phyloP scores from a whole-genome alignment of 2,888 invertebrate species.

The Xylocampa areola region DNA sequence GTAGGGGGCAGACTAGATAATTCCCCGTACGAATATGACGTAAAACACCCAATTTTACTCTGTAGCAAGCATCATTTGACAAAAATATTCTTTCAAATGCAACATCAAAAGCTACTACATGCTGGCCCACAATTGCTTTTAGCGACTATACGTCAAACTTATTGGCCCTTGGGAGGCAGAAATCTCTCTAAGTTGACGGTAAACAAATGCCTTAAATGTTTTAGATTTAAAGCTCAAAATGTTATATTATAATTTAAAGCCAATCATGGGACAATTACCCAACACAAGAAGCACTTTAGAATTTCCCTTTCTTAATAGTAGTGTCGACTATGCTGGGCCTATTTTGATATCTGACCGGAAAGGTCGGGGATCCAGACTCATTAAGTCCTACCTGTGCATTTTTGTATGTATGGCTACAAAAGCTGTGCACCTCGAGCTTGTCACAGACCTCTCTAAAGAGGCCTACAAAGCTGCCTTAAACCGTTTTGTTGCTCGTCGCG shows the following conservation, averaged over 20 bases:
- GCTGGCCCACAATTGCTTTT: constrained; percentile 37
- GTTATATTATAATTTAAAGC: no score
- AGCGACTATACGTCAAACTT: constrained; percentile 26
- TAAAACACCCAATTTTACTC: constrained; percentile 42
- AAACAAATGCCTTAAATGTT: constrained; percentile 14
- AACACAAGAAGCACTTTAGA: constrained; percentile 8
- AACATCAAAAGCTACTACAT: constrained; percentile 27
- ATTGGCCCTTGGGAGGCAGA: constrained; percentile 48
- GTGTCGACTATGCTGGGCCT: constrained; percentile 35
- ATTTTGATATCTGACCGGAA: constrained; percentile 35
- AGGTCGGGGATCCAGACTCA: constrained; percentile 28
- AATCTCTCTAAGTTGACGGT: constrained; percentile 26
- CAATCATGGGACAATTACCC: constrained; percentile 19
- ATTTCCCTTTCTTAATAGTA: constrained; percentile 17
- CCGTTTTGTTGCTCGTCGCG: constrained; percentile 27
- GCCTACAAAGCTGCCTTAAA: constrained; percentile 28
- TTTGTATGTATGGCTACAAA: no score
- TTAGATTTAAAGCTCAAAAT: constrained; percentile 17
- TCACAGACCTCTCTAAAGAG: constrained; percentile 33
- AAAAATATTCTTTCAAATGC: constrained; percentile 20
- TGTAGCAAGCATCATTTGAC: constrained; percentile 13
- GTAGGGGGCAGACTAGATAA: constrained; percentile 48
- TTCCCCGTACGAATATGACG: constrained; percentile 25
- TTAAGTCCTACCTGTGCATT: constrained; percentile 31
- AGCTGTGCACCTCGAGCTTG: constrained; percentile 38